Conservation (phyloP, 2,113 vertebrate genomes). For the Trematocara macrostoma region DNA sequence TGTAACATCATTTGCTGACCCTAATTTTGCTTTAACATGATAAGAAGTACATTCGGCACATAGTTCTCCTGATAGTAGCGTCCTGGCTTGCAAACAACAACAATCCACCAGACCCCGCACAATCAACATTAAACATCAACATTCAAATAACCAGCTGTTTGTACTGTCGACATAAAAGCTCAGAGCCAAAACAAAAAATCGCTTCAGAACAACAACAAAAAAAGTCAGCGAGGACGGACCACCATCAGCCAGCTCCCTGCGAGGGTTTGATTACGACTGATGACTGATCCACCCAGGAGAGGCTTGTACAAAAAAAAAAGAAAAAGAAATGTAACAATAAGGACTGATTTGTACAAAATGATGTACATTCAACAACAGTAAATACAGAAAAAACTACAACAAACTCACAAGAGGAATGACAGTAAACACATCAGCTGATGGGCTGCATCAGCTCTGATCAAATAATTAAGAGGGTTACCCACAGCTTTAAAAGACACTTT, state of each 20-base stretch:
- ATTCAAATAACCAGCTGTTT: conserved; percentile 12
- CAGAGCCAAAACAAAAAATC: neutral
- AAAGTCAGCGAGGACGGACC: neutral
- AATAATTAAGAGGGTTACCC: neutral
- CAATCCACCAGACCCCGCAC: neutral
- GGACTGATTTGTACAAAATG: neutral
- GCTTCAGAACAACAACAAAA: neutral
- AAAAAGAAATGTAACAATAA: neutral
- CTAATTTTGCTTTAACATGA: neutral
- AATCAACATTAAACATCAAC: neutral
- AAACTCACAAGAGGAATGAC: neutral
- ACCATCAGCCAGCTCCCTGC: neutral
- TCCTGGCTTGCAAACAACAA: neutral
- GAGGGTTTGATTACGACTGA: neutral
- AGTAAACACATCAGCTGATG: neutral
- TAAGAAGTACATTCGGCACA: conserved; percentile 34
- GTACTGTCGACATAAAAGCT: conserved; percentile 1
- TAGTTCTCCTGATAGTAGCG: conserved; percentile 1
- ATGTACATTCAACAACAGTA: neutral
- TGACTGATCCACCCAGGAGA: neutral
- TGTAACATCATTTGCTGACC: neutral
- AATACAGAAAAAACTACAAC: neutral
- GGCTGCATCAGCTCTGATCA: neutral
- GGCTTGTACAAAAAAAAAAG: neutral
- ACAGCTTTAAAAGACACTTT: neutral